Evolutionary conservation across 2,113 vertebrate species (phyloP).

Genomic region (Ondatra zibethicus): DNA sequence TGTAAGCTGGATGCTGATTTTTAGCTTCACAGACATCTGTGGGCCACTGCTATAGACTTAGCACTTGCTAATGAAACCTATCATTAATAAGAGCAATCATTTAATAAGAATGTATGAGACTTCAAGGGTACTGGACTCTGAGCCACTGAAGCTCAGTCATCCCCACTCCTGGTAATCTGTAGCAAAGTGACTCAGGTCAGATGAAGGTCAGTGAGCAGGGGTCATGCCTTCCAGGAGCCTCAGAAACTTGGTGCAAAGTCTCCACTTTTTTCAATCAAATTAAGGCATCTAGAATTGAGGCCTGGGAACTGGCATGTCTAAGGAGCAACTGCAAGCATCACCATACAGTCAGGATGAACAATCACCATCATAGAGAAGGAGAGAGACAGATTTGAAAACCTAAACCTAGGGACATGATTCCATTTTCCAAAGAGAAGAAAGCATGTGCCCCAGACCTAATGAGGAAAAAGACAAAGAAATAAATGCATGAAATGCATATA

Average conservation of each 20-base stretch:
- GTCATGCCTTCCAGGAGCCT: neutral
- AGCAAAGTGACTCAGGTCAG: neutral
- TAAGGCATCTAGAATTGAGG: neutral
- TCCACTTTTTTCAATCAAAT: neutral
- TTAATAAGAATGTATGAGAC: neutral
- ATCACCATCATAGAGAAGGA: neutral
- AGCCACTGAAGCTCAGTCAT: neutral
- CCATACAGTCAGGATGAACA: neutral
- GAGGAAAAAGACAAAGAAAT: neutral
- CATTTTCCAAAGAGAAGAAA: neutral
- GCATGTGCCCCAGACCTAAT: neutral
- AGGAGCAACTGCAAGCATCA: neutral
- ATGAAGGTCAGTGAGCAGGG: neutral
- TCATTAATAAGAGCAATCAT: neutral
- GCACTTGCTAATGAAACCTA: neutral
- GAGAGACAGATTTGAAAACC: neutral
- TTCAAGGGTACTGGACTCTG: neutral
- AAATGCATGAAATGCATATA: neutral
- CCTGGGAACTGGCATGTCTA: neutral
- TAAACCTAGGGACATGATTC: neutral
- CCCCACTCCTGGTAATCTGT: no score
- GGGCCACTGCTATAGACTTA: no score
- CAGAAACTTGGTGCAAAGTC: neutral
- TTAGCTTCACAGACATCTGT: neutral
- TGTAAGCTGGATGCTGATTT: neutral